Conservation (phyloP, 2,113 vertebrate species). For the Hyperopisus bebe region DNA sequence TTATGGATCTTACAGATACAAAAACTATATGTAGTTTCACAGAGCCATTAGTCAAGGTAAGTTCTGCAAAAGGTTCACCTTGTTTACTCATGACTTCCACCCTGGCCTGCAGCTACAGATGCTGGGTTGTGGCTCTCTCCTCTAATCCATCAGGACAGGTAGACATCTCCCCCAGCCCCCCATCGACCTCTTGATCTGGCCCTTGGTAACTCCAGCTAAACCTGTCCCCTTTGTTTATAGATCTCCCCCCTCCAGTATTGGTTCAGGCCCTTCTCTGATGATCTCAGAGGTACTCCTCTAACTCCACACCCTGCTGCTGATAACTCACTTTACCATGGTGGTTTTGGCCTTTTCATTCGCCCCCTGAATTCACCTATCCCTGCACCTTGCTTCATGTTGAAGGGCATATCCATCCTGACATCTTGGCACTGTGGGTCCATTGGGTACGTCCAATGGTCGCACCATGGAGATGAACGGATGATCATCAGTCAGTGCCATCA, state of each 20-base stretch:
- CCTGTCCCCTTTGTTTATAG: conserved; percentile 4
- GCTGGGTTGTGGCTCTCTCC: background rate
- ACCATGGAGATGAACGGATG: background rate
- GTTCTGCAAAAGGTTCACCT: background rate
- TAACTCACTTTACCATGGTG: background rate
- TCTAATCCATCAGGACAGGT: conserved; percentile 16
- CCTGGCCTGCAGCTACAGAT: background rate
- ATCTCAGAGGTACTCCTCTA: background rate
- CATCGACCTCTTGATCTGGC: background rate
- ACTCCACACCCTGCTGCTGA: background rate
- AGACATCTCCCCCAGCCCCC: background rate
- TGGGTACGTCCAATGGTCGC: background rate
- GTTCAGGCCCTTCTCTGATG: background rate
- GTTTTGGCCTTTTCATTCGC: background rate
- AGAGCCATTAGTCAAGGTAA: background rate
- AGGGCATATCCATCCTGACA: background rate
- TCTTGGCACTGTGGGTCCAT: background rate
- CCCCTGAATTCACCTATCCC: background rate
- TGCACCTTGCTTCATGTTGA: background rate
- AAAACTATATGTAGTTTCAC: background rate
- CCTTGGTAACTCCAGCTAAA: conserved; percentile 12
- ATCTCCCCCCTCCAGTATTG: background rate
- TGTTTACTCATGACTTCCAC: background rate
- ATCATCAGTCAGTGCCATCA: background rate
- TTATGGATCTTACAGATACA: background rate